Conservation (phyloP, 1,140 invertebrate species). For the Contarinia nasturtii region DNA sequence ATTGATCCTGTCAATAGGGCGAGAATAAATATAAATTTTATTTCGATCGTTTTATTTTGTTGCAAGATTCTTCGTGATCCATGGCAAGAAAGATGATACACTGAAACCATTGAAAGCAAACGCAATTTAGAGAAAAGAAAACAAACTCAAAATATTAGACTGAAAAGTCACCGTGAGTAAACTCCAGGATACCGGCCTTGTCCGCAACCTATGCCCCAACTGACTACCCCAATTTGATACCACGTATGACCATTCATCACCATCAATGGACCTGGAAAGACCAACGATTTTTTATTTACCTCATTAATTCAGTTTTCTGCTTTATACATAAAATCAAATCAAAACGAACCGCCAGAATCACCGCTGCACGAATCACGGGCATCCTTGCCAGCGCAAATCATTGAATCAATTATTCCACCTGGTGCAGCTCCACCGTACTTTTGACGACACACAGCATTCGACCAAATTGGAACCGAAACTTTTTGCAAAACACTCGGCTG, state of each 20-base stretch:
- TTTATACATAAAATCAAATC: not conserved
- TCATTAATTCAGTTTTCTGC: not conserved
- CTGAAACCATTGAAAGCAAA: too few relatives aligned
- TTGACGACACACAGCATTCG: slow-evolving; percentile 50
- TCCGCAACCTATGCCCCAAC: slow-evolving; percentile 86
- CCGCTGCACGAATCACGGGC: slow-evolving; percentile 75
- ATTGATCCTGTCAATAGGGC: too few relatives aligned
- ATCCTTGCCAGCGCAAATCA: slow-evolving; percentile 66
- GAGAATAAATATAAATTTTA: not conserved
- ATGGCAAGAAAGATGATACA: slow-evolving; percentile 53
- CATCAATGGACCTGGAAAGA: slow-evolving; percentile 79
- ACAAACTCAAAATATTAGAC: too few relatives aligned
- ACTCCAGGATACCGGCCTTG: slow-evolving; percentile 76
- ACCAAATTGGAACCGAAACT: slow-evolving; percentile 68
- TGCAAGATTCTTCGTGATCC: slow-evolving; percentile 50
- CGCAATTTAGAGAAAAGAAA: too few relatives aligned
- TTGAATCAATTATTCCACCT: slow-evolving; percentile 69
- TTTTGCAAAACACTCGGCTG: slow-evolving; percentile 64
- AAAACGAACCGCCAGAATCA: slow-evolving; percentile 6
- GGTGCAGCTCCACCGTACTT: slow-evolving; percentile 74
- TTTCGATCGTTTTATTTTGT: slow-evolving; percentile 2
- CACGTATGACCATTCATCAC: slow-evolving; percentile 54
- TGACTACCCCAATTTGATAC: slow-evolving; percentile 51
- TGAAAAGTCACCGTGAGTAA: too few relatives aligned
- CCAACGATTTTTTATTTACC: slow-evolving; percentile 41